Evolutionary conservation across 2,113 vertebrate genomes (phyloP), one percentile per base, ranked within the genome.

Genomic region (Psittacus erithacus): DNA sequence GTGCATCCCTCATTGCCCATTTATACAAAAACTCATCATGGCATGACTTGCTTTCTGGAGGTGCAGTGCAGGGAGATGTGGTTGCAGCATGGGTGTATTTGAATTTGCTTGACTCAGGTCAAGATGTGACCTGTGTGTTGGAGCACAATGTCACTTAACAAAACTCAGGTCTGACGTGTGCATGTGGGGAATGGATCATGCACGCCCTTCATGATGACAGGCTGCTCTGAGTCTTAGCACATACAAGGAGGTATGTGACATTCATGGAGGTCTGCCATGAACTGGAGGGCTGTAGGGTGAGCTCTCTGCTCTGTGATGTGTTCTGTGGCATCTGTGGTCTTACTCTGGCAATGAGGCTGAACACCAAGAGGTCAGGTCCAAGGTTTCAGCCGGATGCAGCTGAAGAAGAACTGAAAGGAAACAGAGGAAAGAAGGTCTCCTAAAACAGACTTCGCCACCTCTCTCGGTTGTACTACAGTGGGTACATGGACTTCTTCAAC

Each of bases 141-240:
- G 38, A 60, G 71, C 67, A 68, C 13, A 10, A 3, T 29, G 43
- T 38, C 23, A 2, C 0, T 8, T 8, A 62, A 5, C 31, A 53
- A 15, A 82, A 9, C 52, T 20, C 18, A 1, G 35, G 6, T n/a
- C 44, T 77, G 63, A 4, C 1, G 33, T 19, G 39, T 67, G 60
- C 46, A 1, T 8, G 0, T 16, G 7, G 35, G 47, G 62, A n/a
- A 64, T 5, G 35, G 63, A 19, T 49, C 8, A 0, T 3, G 16
- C 10, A 28, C 28, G 0, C 18, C 8, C 24, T 1, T 47, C 0
- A 1, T 27, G 25, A 7, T 3, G 50, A 38, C 38, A n/a, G 35
- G 12, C 6, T 68, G 65, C 85, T 87, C 74, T 46, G 52, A 25
- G 8, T 50, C 24, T 19, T 35, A 20, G 70, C 16, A 6, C 1